phyloP scores from a whole-genome alignment of 2,888 invertebrate species.

The Teinopalpus imperialis region DNA sequence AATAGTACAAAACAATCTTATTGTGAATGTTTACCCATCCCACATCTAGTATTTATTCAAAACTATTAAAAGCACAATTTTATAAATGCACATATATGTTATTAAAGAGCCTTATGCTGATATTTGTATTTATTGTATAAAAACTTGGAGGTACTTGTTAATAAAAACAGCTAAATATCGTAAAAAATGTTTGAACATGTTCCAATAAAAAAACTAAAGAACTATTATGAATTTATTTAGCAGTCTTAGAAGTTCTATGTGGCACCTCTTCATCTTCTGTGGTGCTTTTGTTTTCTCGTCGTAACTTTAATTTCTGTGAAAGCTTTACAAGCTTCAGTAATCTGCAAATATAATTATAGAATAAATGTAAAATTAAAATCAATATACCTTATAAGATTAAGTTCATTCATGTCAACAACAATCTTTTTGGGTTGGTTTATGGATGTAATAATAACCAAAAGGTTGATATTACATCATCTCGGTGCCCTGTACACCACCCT shows the following conservation, averaged over 20 bases:
- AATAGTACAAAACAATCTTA: slow-evolving; percentile 56
- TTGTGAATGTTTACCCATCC: slow-evolving; percentile 54
- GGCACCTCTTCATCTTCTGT: slow-evolving; percentile 15
- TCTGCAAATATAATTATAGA: too few relatives aligned
- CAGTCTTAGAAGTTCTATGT: slow-evolving; percentile 8
- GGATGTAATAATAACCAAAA: too few relatives aligned
- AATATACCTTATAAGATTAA: too few relatives aligned
- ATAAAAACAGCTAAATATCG: too few relatives aligned
- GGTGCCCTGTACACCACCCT: too few relatives aligned
- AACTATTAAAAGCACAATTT: slow-evolving; percentile 35
- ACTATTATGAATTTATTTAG: slow-evolving; percentile 8
- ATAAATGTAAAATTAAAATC: too few relatives aligned
- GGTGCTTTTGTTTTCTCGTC: slow-evolving; percentile 52
- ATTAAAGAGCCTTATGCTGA: slow-evolving; percentile 31
- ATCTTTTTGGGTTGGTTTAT: too few relatives aligned
- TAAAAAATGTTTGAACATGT: too few relatives aligned
- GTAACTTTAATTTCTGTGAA: slow-evolving; percentile 66
- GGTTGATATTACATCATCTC: too few relatives aligned
- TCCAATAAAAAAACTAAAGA: background rate
- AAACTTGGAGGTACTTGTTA: too few relatives aligned
- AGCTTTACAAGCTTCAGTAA: slow-evolving; percentile 70
- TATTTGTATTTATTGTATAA: slow-evolving; percentile 3
- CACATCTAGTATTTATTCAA: slow-evolving; percentile 42
- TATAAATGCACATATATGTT: slow-evolving; percentile 38
- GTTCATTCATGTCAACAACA: too few relatives aligned